A percentile compares a stretch with the other conserved stretches of the same genome.
Conservation (phyloP, 1,140 invertebrate genomes). For the Asobara japonica region DNA sequence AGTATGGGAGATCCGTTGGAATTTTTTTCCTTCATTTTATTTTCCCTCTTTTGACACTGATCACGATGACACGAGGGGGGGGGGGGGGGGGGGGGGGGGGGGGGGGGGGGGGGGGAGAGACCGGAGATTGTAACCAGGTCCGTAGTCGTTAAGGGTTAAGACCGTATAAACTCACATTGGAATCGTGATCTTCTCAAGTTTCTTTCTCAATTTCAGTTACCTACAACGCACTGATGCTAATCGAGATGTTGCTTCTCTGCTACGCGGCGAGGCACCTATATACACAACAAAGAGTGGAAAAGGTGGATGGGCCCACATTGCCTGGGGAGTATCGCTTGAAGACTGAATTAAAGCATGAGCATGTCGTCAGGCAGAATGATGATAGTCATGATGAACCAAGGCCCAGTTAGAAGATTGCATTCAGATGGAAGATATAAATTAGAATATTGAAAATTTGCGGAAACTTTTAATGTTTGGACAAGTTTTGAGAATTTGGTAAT, state of each 20-base stretch:
- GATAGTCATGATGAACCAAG: not conserved
- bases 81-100: not conserved
- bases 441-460: too few relatives aligned
- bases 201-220: slow-evolving; percentile 59
- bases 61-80: not conserved
- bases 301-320: not conserved
- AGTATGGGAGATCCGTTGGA: not conserved
- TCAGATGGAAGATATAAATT: too few relatives aligned
- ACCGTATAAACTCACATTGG: slow-evolving; percentile 23
- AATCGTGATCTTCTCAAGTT: slow-evolving; percentile 34
- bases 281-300: slow-evolving; percentile 1
- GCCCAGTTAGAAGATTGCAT: not conserved
- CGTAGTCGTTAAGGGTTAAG: slow-evolving; percentile 26
- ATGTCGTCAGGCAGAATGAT: not conserved
- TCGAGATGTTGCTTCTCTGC: slow-evolving; percentile 64
- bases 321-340: not conserved
- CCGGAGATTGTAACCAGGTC: not conserved
- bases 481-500: too few relatives aligned
- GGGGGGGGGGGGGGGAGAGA: not conserved
- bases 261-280: slow-evolving; percentile 60
- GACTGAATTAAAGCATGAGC: not conserved
- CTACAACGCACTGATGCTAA: slow-evolving; percentile 61
- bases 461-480: too few relatives aligned
- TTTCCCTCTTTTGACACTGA: not conserved
- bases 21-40: slow-evolving; percentile 22